phyloP scores from a whole-genome alignment of 2,888 invertebrate species.

The Ctena decussata region DNA sequence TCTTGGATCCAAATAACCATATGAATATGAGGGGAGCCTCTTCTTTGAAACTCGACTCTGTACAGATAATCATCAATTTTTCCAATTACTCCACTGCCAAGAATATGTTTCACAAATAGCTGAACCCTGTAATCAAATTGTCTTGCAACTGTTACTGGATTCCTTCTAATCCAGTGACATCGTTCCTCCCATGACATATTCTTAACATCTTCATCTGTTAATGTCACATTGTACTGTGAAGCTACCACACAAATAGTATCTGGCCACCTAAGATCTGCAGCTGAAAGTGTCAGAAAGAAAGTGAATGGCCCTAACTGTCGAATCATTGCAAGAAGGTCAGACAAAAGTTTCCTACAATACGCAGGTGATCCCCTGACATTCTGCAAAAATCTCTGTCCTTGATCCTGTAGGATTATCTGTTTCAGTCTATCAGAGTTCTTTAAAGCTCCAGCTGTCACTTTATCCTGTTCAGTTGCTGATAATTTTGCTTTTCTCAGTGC shows the following conservation, averaged over 20 bases:
- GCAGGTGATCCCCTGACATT: constrained; percentile 43
- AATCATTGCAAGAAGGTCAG: constrained; percentile 46
- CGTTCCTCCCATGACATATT: constrained; percentile 52
- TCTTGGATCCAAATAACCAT: constrained; percentile 32
- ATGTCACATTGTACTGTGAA: constrained; percentile 15
- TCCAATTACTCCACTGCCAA: neutral
- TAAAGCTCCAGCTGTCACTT: constrained; percentile 12
- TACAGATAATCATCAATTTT: constrained; percentile 38
- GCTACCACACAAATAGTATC: constrained; percentile 44
- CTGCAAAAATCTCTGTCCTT: constrained; percentile 7
- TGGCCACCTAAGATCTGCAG: constrained; percentile 49
- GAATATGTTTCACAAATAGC: constrained; percentile 32
- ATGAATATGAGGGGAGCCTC: constrained; percentile 33
- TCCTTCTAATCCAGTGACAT: constrained; percentile 42
- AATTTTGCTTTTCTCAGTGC: constrained; percentile 24
- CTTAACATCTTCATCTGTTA: constrained; percentile 42
- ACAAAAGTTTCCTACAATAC: constrained; percentile 42
- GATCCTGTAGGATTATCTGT: neutral
- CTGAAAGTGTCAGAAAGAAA: constrained; percentile 48
- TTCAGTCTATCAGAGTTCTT: neutral
- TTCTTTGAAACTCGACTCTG: constrained; percentile 34
- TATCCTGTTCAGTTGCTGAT: constrained; percentile 8
- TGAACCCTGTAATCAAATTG: constrained; percentile 61
- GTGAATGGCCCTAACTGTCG: constrained; percentile 40
- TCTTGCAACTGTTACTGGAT: constrained; percentile 57